A percentile compares a stretch with the other conserved stretches of the same genome.
These are phyloP conservation scores for Halcyon badia DNA, from an alignment of 2,797 vertebrate genomes.

Conservation along the genomic window DNA sequence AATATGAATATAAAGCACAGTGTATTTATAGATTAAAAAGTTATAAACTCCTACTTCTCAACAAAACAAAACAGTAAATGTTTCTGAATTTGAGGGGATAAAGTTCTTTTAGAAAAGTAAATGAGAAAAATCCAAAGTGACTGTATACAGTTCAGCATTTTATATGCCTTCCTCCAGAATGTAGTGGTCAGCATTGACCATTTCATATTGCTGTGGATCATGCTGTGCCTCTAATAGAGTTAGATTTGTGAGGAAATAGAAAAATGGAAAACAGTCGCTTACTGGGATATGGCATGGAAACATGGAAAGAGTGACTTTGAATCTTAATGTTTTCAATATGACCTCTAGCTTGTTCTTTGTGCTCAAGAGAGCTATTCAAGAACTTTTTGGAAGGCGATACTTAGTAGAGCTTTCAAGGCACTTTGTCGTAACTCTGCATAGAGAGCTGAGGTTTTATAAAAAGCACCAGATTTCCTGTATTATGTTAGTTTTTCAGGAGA, in stretches of 20 bases:
- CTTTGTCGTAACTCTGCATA: background rate
- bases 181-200: background rate
- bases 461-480: background rate
- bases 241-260: conserved; percentile 45
- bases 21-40: background rate
- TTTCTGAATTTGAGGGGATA: background rate
- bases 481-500: background rate
- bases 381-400: background rate
- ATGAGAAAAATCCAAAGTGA: background rate
- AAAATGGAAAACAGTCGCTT: conserved; percentile 23
- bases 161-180: background rate
- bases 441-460: background rate
- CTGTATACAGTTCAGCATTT: background rate
- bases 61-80: background rate
- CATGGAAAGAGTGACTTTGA: conserved; percentile 8
- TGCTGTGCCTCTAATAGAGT: conserved; percentile 30
- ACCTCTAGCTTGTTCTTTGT: background rate
- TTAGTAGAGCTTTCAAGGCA: background rate
- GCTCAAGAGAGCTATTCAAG: background rate
- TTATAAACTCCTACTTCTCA: background rate
- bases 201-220: conserved; percentile 29
- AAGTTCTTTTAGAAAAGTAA: background rate
- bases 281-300: background rate
- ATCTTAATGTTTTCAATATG: conserved; percentile 43
- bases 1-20: background rate